Conservation (phyloP, 2,797 vertebrate genomes). For the Nyctalus aviator region DNA sequence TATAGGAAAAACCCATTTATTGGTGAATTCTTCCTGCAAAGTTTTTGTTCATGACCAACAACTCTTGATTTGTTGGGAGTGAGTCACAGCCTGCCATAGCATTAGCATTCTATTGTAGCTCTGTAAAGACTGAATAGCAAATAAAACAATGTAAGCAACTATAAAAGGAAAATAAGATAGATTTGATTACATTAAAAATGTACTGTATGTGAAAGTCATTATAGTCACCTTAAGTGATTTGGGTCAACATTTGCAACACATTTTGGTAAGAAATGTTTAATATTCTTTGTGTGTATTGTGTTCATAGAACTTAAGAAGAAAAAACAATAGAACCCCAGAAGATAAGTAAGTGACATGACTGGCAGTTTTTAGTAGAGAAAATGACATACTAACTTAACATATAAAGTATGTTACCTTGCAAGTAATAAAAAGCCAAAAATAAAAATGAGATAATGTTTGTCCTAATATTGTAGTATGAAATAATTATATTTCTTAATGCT, state of each 20-base stretch:
- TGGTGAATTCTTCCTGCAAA: neutral
- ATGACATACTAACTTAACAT: neutral
- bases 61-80: neutral
- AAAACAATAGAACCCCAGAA: neutral
- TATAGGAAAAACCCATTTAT: neutral
- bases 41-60: neutral
- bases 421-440: neutral
- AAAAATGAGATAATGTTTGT: neutral
- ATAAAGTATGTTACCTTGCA: neutral
- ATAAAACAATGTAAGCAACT: neutral
- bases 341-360: neutral
- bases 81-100: neutral
- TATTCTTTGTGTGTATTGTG: neutral
- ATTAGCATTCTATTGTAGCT: neutral
- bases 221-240: neutral
- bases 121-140: neutral
- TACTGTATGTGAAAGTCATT: neutral
- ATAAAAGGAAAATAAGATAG: neutral
- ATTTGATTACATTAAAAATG: neutral
- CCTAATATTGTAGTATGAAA: neutral
- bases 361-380: neutral
- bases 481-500: neutral
- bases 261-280: slow-evolving; percentile 34
- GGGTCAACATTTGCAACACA: neutral
- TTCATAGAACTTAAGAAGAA: neutral